phyloP scores from a whole-genome alignment of 2,113 vertebrate genomes.

The Campylomormyrus tamandua region DNA sequence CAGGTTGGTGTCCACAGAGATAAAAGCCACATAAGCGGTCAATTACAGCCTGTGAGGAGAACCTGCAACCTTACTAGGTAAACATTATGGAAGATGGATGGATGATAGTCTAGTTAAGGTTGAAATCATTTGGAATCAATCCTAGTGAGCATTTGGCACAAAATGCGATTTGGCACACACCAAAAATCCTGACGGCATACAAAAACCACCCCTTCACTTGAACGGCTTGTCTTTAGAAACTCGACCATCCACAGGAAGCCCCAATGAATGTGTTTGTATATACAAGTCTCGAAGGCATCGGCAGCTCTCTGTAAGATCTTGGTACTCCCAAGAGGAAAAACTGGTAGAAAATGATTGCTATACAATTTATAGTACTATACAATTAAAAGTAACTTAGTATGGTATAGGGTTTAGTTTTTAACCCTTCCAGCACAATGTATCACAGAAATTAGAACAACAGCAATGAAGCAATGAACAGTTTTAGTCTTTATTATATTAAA shows the following conservation, averaged over 20 bases:
- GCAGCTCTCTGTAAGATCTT: background rate
- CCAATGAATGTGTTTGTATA: background rate
- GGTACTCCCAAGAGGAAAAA: background rate
- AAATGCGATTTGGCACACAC: background rate
- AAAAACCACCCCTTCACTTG: background rate
- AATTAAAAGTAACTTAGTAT: background rate
- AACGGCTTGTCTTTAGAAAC: background rate
- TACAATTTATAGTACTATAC: background rate
- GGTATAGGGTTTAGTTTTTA: background rate
- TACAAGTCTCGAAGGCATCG: background rate
- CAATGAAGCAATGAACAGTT: background rate
- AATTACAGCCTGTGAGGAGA: background rate
- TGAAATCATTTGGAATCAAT: background rate
- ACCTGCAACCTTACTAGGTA: background rate
- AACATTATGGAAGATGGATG: background rate
- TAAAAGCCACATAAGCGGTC: background rate
- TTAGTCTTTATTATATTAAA: background rate
- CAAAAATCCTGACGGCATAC: background rate
- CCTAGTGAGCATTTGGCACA: background rate
- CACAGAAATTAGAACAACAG: background rate
- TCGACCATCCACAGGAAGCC: background rate
- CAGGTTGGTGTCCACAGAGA: conserved; percentile 39
- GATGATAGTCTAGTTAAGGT: background rate
- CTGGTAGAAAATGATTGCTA: background rate
- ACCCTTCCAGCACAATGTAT: background rate